Conservation (phyloP, 2,888 invertebrate species). For the Acholoe squamosa region DNA sequence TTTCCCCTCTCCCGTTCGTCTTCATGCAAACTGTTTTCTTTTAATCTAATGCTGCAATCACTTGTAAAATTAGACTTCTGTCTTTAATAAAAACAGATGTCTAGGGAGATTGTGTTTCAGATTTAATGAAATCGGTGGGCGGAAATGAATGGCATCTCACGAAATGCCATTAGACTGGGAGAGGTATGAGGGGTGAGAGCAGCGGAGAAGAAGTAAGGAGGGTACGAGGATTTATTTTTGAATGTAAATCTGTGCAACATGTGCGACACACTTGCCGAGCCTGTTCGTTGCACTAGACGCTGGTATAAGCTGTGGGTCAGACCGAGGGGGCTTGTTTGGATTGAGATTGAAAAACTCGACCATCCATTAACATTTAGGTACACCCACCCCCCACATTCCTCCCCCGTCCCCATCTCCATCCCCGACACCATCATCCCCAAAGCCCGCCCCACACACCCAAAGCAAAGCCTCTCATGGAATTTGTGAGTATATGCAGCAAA, state of each 20-base stretch:
- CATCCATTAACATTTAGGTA: conserved; percentile 16
- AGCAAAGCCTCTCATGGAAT: neutral
- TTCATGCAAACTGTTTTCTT: conserved; percentile 58
- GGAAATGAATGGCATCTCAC: conserved; percentile 58
- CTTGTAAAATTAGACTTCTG: conserved; percentile 62
- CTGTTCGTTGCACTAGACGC: neutral
- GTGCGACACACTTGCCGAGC: conserved; percentile 29
- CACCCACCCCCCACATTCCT: neutral
- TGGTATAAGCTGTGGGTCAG: neutral
- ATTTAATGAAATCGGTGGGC: conserved; percentile 58
- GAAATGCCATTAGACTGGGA: conserved; percentile 21
- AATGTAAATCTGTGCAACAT: conserved; percentile 57
- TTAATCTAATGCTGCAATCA: conserved; percentile 63
- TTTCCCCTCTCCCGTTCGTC: neutral
- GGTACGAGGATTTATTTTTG: conserved; percentile 50
- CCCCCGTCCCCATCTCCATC: neutral
- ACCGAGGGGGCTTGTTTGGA: neutral
- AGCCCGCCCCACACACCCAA: neutral
- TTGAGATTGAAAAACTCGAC: conserved; percentile 51
- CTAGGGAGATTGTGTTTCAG: conserved; percentile 33
- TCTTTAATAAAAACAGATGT: conserved; percentile 61
- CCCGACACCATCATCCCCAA: neutral
- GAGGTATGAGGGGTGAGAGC: neutral
- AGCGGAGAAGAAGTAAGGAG: neutral
- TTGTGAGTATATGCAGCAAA: conserved; percentile 23